These are phyloP conservation scores for Micromys minutus DNA, from an alignment of 2,113 vertebrate species.

Conservation along the genomic window DNA sequence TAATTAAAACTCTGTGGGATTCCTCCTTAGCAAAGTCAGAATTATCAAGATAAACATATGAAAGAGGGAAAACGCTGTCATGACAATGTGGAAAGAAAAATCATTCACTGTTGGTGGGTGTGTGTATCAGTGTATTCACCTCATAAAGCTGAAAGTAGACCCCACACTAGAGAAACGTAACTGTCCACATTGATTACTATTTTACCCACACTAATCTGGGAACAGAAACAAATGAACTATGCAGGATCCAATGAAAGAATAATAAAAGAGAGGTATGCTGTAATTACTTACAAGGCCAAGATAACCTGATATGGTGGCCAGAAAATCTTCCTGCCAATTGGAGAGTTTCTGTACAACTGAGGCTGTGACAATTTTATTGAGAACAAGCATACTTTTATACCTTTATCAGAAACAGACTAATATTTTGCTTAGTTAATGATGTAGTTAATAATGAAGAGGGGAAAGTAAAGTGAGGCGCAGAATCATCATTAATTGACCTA, in stretches of 20 bases:
- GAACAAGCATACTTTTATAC: too few relatives aligned
- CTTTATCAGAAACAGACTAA: neutral
- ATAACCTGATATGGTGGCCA: too few relatives aligned
- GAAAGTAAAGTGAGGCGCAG: neutral
- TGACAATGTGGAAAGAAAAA: neutral
- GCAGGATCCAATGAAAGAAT: neutral
- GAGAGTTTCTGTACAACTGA: too few relatives aligned
- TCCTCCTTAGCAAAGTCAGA: neutral
- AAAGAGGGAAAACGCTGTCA: neutral
- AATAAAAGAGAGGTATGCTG: neutral
- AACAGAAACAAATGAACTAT: neutral
- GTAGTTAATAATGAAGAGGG: neutral
- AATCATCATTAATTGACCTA: too few relatives aligned
- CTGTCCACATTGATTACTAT: neutral
- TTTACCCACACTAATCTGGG: neutral
- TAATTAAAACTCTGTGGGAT: neutral
- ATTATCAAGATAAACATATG: neutral
- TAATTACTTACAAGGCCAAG: too few relatives aligned
- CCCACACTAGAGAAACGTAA: neutral
- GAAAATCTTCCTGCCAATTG: too few relatives aligned
- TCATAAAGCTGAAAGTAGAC: neutral
- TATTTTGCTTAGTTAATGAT: neutral
- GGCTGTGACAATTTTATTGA: too few relatives aligned
- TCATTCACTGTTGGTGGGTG: neutral
- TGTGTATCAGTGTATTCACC: neutral